Evolutionary conservation across 2,113 vertebrate species (phyloP), one percentile per base, ranked within the genome.

Genomic region (Eonycteris spelaea): DNA sequence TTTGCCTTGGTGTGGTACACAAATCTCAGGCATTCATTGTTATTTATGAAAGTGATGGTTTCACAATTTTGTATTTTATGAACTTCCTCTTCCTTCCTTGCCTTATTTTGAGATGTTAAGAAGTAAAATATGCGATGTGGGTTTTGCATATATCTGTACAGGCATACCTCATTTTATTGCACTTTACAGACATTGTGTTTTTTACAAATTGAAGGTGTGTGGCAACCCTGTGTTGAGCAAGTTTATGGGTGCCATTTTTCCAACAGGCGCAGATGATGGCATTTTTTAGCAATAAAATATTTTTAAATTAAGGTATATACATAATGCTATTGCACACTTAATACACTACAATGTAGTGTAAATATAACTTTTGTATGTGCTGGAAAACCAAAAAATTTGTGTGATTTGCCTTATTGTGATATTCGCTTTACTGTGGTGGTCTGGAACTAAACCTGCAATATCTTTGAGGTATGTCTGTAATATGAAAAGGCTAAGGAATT

Each of bases 11-110:
- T 35, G 30, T 94, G 21, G 12, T 77, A 3, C 6, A 65, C 73
- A 88, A 93, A 84, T 51, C 28, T 70, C 22, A 94, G 51, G 2
- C 13, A 59, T 59, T 89, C 22, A 12, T 85, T 80, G 55, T 55
- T 75, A 85, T 93, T 95, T 97, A 22, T 91, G 16, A 82, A 91
- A 91, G 43, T 63, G 43, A 68, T 13, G 48, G 3, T 65, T 96
- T 73, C 2, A 53, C 11, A 87, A 10, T 90, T 90, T 71, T 90
- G 6, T 87, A n/a, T 79, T 92, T 96, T 67, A 30, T 85, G n/a
- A 94, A 84, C 28, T 75, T 96, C 63, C 24, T 79, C 55, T 90
- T 53, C 19, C 19, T 91, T 88, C 30, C 57, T 14, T 91, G 14
- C 2, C n/a, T 92, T 84, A 65, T 65, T 90, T 40, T 89, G 24